Base-by-base conservation (phyloP, 2,113 vertebrate genomes). In the Rhombomys opimus region DNA sequence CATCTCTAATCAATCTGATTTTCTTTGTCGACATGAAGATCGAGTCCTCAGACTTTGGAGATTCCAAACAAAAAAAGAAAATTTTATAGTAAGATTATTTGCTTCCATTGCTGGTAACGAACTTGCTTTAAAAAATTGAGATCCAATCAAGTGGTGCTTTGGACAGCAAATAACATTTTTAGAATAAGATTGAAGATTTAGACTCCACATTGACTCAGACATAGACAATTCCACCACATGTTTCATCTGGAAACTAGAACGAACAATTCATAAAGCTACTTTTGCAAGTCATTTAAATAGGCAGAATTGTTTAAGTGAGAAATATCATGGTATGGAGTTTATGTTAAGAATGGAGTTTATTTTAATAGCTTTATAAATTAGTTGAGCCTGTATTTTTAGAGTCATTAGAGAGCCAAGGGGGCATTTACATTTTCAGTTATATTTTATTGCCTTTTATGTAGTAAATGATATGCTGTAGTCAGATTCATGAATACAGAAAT, bases 351-450 rank as follows among this genome's bases (percentile, higher is more conserved):
- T 0, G 54, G 78, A 61, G 89, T 93, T 91, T 91, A 82, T 87
- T 90, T 96, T 96, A 96, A 94, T 94, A 90, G 63, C 54, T 72
- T 93, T 96, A 87, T 89, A 92, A 94, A 96, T 97, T 96, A 84
- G 92, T 81, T 70, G 41, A 97, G 32, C 23, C 41, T 91, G 17
- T 87, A 94, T 90, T 90, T 95, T 94, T 94, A 95, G 50, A 96
- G 90, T 96, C 84, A 96, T 88, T 89, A 95, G 91, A 70, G 68
- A 57, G 92, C 87, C 86, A 96, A 96, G 78, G 50, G 73, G 89
- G 87, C 91, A 90, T 85, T 95, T 95, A 90, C 70, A 94, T 89
- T 96, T 93, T 96, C 73, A 89, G 72, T 91, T 97, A 46, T 87
- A 96, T 84, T 98, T 97, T 94, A 96, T 80, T 94, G 57, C 3